Evolutionary conservation across 2,797 vertebrate genomes (phyloP), one percentile per base, ranked within the genome.

Genomic region (Apodemus agrarius): DNA sequence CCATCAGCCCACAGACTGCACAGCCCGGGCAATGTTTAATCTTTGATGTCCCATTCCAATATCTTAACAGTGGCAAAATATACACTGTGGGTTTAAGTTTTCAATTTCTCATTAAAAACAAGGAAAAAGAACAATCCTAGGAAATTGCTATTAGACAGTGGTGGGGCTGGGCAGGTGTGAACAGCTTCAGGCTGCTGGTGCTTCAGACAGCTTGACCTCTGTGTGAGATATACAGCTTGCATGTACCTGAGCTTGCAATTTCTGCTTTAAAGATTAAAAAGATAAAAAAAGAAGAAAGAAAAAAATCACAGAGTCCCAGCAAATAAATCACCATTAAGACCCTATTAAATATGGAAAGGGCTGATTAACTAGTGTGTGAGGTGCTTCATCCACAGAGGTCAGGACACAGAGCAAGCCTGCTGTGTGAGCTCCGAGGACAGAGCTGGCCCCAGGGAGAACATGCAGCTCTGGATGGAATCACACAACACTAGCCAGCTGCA

Each of bases 101-200:
- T 96, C 31, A 81, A 3, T 59, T 81, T 93, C 65, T 94, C 19
- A 93, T 67, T 74, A 49, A 94, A 94, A 92, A 95, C 40, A 57
- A 94, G 86, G 84, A 22, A 84, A 74, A 34, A 86, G 84, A 74
- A 90, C 49, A 88, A n/a, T 19, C 52, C 17, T 21, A n/a, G 49
- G 43, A 89, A 91, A 59, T 49, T 6, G 2, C 9, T 57, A 14
- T 52, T 95, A 46, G 13, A 6, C 54, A 26, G 31, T 49, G 34
- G 34, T 5, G 16, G 31, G 7, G 1, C 37, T 63, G 37, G 34
- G 59, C 19, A 3, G 13, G 57, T 59, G 75, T 52, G 26, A 49
- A 14, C 19, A 90, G 65, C 34, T 6, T 1, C 54, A 54, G 54
- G 31, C 24, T 49, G 29, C 37, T 16, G 40, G 10, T 90, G 29